Base-by-base conservation (phyloP, 2,888 invertebrate genomes). In the Cryptus viduatorius region DNA sequence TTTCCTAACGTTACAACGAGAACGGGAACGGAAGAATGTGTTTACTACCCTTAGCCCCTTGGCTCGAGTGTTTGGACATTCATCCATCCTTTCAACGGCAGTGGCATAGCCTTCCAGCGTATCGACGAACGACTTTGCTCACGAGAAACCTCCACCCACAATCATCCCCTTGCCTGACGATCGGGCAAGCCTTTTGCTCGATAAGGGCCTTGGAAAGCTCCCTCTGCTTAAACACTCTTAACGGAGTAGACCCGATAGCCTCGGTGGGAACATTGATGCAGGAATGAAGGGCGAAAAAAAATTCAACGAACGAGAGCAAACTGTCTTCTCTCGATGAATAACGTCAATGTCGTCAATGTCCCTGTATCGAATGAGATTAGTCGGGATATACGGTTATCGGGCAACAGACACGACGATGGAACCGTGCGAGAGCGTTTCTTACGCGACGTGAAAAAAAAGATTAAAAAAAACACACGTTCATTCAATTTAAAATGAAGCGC, bases 161-260 rank as follows among this genome's bases (percentile, higher is more conserved):
- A 56, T 10, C 59, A 14, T 29, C 31, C 59, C 24, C 29, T 29
- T 4, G 46, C n/a, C 59, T 3, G 1, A 44, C 61, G 16, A 31
- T 46, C 31, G 48, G 50, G 53, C 71, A 31, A 80, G 76, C 71
- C 79, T 79, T 73, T 68, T 75, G 8, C 75, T 56, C 83, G 83
- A 83, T 79, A 83, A 76, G 76, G 61, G 65, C 59, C 79, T 76
- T 72, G 48, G 69, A 82, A 82, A 82, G 59, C 82, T 42, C 83
- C 79, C 83, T 79, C 76, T 79, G 83, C 65, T 79, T 76, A 83
- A 83, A 83, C 83, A 83, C 83, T 76, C 67, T 56, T 31, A n/a
- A 48, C 29, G 24, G 65, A 76, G 76, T 83, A 76, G 65, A 79
- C 48, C 76, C 79, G 79, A 83, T 73, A 42, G 7, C 10, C 31